phyloP scores from a whole-genome alignment of 2,888 invertebrate genomes.

The Ochropleura leucogaster region DNA sequence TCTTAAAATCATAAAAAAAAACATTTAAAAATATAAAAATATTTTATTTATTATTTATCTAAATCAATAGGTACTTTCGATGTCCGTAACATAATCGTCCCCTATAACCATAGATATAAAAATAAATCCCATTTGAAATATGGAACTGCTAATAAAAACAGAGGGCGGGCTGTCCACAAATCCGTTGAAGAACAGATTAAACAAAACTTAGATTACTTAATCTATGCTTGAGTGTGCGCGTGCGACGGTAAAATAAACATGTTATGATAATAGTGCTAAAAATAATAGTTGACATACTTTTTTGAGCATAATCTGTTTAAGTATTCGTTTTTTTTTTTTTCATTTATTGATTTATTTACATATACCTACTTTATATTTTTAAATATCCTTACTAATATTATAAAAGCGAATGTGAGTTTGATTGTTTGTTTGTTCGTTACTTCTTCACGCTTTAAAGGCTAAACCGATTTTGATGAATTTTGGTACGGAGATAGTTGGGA shows the following conservation, averaged over 20 bases:
- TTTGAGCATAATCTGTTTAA: conserved; percentile 7
- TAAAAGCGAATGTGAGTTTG: too few relatives aligned
- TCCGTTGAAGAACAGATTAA: conserved; percentile 48
- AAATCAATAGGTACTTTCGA: neutral
- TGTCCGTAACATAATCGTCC: neutral
- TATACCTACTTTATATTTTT: too few relatives aligned
- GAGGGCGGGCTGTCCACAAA: conserved; percentile 28
- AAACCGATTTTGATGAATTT: too few relatives aligned
- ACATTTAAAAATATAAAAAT: too few relatives aligned
- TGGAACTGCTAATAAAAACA: conserved; percentile 53
- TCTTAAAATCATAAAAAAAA: too few relatives aligned
- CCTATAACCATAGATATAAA: conserved; percentile 18
- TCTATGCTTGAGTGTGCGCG: conserved; percentile 47
- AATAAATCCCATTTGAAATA: conserved; percentile 25
- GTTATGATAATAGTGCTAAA: conserved; percentile 33
- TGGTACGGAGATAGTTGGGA: too few relatives aligned
- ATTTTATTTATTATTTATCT: neutral
- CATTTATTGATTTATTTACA: too few relatives aligned
- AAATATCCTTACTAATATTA: too few relatives aligned
- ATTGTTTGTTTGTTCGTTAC: too few relatives aligned
- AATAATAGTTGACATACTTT: conserved; percentile 33
- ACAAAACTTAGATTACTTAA: conserved; percentile 52
- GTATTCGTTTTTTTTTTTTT: neutral
- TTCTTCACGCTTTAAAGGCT: too few relatives aligned
- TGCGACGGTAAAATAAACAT: conserved; percentile 45